Evolutionary conservation across 2,797 vertebrate genomes (phyloP), one percentile per base, ranked within the genome.

Genomic region (Smutsia temminckii): DNA sequence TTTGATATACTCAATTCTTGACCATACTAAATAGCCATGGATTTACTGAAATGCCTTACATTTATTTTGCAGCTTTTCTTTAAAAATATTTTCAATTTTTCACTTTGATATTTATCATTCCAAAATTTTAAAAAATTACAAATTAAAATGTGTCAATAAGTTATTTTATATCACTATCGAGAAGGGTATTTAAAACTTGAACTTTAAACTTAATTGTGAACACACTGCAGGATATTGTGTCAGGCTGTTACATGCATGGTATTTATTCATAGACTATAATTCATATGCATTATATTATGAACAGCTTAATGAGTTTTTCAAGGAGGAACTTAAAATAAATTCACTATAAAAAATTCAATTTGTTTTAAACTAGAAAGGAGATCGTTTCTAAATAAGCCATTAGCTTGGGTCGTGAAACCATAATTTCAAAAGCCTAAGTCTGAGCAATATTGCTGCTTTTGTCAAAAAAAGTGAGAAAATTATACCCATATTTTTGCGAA

Each of bases 321-420:
- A 68, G 20, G 69, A 80, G 68, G 92, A 96, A 83, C 27, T 71
- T 81, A 71, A 91, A 93, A 74, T 94, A 79, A 77, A 92, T 88
- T 93, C 57, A 80, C 75, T 71, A 25, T 42, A 86, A 95, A 75
- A 81, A 63, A 46, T 25, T 59, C 40, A 93, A 63, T 90, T 85
- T 92, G 18, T 91, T 88, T 77, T 37, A 68, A 91, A 86, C 72
- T 78, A 72, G 68, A 79, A 90, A 75, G 23, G 68, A 93, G 11
- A 64, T 59, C 8, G 37, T 74, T 86, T 94, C 74, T 92, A 90
- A 86, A 84, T 85, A 75, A 94, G 8, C 61, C 49, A 61, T 81
- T 91, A 84, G 53, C 81, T 85, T 66, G 49, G 32, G 61, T 89
- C 42, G 10, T 49, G 42, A 91, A 96, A 68, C n/a, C n/a, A 55